Percentiles rank a stretch among this genome's conserved stretches.
These are phyloP conservation scores for Rhineura floridana DNA, from an alignment of 2,113 vertebrate genomes.

Conservation along the genomic window DNA sequence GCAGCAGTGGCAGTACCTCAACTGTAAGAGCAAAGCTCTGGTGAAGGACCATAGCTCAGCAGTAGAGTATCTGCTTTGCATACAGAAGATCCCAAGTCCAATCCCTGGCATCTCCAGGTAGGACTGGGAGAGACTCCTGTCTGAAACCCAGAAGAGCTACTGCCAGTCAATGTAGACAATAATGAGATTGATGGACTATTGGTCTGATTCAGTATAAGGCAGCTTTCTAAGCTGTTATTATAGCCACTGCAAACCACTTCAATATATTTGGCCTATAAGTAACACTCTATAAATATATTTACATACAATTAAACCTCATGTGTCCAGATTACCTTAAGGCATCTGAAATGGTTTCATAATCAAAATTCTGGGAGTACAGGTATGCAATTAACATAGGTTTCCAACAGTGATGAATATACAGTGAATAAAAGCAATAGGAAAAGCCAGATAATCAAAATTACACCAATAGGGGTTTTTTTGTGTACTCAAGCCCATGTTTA, in stretches of 20 bases:
- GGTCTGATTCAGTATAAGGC: too few species aligned
- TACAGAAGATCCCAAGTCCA: too few species aligned
- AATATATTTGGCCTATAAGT: background rate
- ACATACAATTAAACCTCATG: background rate
- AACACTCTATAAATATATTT: background rate
- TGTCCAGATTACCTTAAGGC: background rate
- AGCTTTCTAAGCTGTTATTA: too few species aligned
- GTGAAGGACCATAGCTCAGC: too few species aligned
- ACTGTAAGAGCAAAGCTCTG: background rate
- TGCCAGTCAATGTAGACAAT: too few species aligned
- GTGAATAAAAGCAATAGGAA: background rate
- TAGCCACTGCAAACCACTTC: background rate
- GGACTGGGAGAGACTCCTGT: too few species aligned
- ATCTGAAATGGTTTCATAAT: background rate
- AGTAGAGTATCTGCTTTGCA: too few species aligned
- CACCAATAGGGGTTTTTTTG: fast-evolving
- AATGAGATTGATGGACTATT: too few species aligned
- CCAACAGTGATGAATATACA: background rate
- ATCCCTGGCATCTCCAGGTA: too few species aligned
- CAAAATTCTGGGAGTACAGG: background rate
- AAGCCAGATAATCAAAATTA: background rate
- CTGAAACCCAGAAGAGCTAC: too few species aligned
- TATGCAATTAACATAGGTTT: too few species aligned
- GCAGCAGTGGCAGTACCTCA: background rate
- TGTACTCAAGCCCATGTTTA: background rate